Evolutionary conservation across 1,140 invertebrate genomes (phyloP), one percentile per base, ranked within the genome.

Genomic region (Rhagoletis zephyria): DNA sequence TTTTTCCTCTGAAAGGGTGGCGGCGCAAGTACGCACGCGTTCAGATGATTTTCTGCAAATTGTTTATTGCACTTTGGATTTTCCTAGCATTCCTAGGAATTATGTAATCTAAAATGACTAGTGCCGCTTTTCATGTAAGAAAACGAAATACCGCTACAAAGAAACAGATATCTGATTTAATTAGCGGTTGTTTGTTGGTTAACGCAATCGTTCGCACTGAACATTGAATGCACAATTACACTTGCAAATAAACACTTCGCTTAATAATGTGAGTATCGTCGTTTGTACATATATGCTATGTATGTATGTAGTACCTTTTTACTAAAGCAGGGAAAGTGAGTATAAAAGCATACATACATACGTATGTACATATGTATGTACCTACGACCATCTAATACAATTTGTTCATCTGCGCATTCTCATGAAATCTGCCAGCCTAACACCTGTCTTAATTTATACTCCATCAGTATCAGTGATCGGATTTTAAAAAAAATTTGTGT

Each of bases 181-280:
- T 81, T 56, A 81, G n/a, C 74, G 74, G 48, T 81, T 81, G 74
- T 77, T 77, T 77, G 16, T 77, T 77, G 14, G 51, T 77, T 77
- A 77, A 77, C 74, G 19, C 45, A 77, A 56, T 51, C 48, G 16
- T 42, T 70, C 42, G 42, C 67, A 70, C 67, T 4, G 67, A 70
- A 45, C n/a, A 7, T 70, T 45, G 3, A 12, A 16, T 70, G 19
- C 16, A 45, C 40, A 45, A 42, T 45, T 70, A 48, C 67, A 4
- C 10, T 6, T 70, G 14, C 6, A 48, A 48, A 74, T 40, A 74
- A 48, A 40, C 12, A 56, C 10, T 56, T 56, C 5, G 51, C 10
- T 56, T 10, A 56, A 56, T 56, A 7, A 56, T 48, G 42, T 48
- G 70, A 5, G 30, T 6, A 19, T 67, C 40, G 19, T 14, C 61